These are phyloP conservation scores for Cacoxenus indagator DNA, from an alignment of 2,888 invertebrate genomes.

Conservation along the genomic window DNA sequence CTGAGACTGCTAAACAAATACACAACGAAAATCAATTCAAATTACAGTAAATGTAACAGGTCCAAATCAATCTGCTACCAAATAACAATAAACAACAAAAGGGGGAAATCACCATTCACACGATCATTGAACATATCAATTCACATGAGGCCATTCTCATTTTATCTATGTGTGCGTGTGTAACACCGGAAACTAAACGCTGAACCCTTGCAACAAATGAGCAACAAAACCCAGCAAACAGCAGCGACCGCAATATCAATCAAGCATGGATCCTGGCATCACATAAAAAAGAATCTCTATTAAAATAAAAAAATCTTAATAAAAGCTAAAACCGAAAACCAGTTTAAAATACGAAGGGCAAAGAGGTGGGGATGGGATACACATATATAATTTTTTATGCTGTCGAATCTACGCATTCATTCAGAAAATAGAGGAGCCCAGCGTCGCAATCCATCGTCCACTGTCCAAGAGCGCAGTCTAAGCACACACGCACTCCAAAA, in stretches of 20 bases:
- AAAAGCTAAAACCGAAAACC: constrained; percentile 17
- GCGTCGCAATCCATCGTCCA: too few species aligned
- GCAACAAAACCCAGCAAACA: neutral
- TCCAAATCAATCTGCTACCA: too few species aligned
- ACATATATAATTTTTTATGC: too few species aligned
- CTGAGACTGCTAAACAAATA: too few species aligned
- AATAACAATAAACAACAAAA: too few species aligned
- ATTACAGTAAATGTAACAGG: too few species aligned
- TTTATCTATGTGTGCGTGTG: neutral
- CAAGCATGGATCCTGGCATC: constrained; percentile 16
- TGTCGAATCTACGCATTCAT: neutral
- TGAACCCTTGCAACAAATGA: neutral
- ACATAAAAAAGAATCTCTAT: neutral
- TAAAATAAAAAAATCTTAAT: constrained; percentile 15
- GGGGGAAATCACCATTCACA: neutral
- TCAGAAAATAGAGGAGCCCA: constrained; percentile 7
- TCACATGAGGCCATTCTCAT: constrained; percentile 6
- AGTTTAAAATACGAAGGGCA: neutral
- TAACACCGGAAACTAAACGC: constrained; percentile 20
- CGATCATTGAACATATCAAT: neutral
- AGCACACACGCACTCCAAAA: neutral
- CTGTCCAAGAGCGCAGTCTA: neutral
- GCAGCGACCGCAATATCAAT: constrained; percentile 20
- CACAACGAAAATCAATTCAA: too few species aligned
- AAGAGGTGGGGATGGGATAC: too few species aligned